Evolutionary conservation across 2,888 invertebrate genomes (phyloP), one percentile per base, ranked within the genome.

Genomic region (Deilephila elpenor): DNA sequence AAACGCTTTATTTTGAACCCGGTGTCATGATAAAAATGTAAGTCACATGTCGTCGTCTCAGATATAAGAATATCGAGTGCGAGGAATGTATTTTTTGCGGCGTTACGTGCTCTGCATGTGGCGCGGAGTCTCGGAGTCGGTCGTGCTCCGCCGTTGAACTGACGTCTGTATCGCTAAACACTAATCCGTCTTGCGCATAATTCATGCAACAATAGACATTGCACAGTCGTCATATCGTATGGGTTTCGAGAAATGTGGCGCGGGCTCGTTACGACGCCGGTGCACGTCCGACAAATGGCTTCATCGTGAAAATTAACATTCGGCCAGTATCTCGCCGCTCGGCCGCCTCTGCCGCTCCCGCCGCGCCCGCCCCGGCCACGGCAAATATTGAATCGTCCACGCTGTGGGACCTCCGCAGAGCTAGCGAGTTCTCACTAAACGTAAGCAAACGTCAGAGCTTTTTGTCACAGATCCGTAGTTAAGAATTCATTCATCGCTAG

Each of bases 281-380:
- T 80, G 87, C 93, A 93, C 93, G 93, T 93, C 82, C 88, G 80
- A 82, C 86, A 84, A 90, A 93, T 93, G 92, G 90, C 92, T 92
- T 91, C 91, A 93, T 93, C 89, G 93, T 90, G 88, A 83, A 91
- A 90, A 93, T 93, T 93, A 92, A 92, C 89, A 93, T 93, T 92
- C 93, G 89, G 85, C 77, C 89, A 89, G 91, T 92, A 90, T 90
- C 90, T 84, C 81, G 77, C 74, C 74, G 75, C 80, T 71, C 80
- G 75, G 75, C 76, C 19, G 76, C 76, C 79, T 78, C 75, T 77
- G 76, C 72, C 76, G 74, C 75, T 76, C 76, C 78, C 79, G 75
- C 78, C 78, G 75, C 77, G 79, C 75, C 77, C 79, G 78, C 77
- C 80, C 79, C 80, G 71, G 19, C 34, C 51, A 82, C 81, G 86